Evolutionary conservation across 2,797 vertebrate species (phyloP).

Genomic region (Urophycis tenuis): DNA sequence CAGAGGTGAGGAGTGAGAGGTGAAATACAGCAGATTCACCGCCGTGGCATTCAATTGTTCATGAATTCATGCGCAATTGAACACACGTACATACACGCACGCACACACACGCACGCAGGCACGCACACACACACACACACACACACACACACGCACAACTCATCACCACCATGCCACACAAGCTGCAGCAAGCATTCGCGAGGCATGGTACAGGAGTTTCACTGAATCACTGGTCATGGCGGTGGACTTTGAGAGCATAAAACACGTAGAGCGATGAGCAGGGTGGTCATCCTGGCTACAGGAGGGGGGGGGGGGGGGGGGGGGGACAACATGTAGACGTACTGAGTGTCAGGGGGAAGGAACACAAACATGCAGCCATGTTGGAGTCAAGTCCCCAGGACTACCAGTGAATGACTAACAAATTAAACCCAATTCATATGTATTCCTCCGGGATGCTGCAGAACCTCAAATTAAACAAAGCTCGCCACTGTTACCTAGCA

Average conservation of each 20-base stretch:
- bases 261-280: not conserved
- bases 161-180: not conserved
- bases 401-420: not conserved
- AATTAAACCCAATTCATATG: not conserved
- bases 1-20: not conserved
- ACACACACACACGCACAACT: not conserved
- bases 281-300: not conserved
- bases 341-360: too few relatives aligned
- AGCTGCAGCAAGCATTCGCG: not conserved
- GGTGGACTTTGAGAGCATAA: not conserved
- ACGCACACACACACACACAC: not conserved
- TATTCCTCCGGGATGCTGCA: not conserved
- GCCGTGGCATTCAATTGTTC: not conserved
- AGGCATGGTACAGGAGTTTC: not conserved
- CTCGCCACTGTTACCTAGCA: not conserved
- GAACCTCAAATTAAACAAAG: not conserved
- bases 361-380: not conserved
- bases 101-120: not conserved
- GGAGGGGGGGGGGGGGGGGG: too few relatives aligned
- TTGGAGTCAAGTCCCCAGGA: not conserved
- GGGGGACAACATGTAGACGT: too few relatives aligned
- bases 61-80: not conserved
- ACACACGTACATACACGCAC: not conserved
- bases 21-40: not conserved
- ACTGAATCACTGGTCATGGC: not conserved